Base-by-base conservation (phyloP, 2,888 invertebrate species). In the Drosophila affinis region DNA sequence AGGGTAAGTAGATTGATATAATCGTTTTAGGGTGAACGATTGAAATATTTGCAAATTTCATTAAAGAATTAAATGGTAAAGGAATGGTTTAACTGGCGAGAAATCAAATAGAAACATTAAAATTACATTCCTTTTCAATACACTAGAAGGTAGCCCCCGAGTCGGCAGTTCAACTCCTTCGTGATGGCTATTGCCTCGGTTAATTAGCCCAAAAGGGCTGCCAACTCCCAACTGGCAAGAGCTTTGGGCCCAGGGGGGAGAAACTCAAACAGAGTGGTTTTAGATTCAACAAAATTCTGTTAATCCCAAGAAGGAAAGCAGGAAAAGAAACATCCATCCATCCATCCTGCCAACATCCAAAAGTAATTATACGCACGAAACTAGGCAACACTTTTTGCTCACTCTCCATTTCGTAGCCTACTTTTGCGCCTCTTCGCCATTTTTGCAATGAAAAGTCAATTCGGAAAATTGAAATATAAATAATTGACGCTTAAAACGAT, bases 161-260 rank as follows among this genome's bases (percentile, higher is more conserved):
- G 39, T 70, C 51, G 51, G 21, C n/a, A 44, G 10, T 17, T n/a
- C n/a, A 53, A 57, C 39, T 57, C 45, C 27, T 34, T 45, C 39
- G 29, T n/a, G 5, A 10, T 17, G 14, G 45, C n/a, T 17, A 17
- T 27, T 53, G 27, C 51, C 18, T 27, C 52, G 44, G 39, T 52
- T 82, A 82, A 87, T 82, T 87, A 82, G 79, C 71, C 79, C 70
- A 55, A 85, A 79, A 87, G 65, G 73, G 73, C 75, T 55, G 53
- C 48, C 64, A 58, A 59, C 45, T 56, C 49, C 54, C 63, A 47
- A 65, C 45, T 56, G 57, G 53, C 63, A 47, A 62, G 57, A 64
- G 69, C 45, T 61, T 63, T 48, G 18, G 46, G 46, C 48, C 45
- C 67, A 68, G 53, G 61, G 55, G 29, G 57, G 63, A 65, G 73